Conservation (phyloP, 2,888 invertebrate species). For the Mechanitis messenoides region DNA sequence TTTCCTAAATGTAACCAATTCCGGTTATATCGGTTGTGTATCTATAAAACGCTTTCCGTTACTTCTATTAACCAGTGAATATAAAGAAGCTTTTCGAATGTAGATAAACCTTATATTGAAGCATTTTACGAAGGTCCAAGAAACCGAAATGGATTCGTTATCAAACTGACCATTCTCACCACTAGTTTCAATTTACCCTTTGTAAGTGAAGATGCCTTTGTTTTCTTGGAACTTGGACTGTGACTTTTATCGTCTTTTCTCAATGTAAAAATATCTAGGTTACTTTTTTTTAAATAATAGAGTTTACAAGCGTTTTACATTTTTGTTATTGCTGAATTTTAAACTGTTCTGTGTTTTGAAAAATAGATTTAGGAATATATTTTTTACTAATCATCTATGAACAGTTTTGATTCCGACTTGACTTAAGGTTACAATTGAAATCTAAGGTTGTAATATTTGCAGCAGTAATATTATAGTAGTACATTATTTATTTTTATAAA, state of each 20-base stretch:
- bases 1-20: too few species aligned
- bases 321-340: background rate
- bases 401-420: too few species aligned
- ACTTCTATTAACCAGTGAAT: too few species aligned
- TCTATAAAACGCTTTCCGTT: too few species aligned
- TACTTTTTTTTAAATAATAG: background rate
- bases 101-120: conserved; percentile 56
- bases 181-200: conserved; percentile 63
- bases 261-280: background rate
- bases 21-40: too few species aligned
- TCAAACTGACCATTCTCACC: conserved; percentile 51
- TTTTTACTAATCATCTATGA: too few species aligned
- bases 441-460: too few species aligned
- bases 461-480: too few species aligned
- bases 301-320: conserved; percentile 9
- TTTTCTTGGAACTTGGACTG: background rate
- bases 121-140: conserved; percentile 61
- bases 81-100: conserved; percentile 42
- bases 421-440: too few species aligned
- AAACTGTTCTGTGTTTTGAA: background rate
- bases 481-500: too few species aligned
- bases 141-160: conserved; percentile 51
- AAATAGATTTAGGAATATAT: too few species aligned
- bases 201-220: conserved; percentile 12
- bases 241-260: background rate